Evolutionary conservation across 1,140 invertebrate species (phyloP).

Genomic region (Magallana gigas): DNA sequence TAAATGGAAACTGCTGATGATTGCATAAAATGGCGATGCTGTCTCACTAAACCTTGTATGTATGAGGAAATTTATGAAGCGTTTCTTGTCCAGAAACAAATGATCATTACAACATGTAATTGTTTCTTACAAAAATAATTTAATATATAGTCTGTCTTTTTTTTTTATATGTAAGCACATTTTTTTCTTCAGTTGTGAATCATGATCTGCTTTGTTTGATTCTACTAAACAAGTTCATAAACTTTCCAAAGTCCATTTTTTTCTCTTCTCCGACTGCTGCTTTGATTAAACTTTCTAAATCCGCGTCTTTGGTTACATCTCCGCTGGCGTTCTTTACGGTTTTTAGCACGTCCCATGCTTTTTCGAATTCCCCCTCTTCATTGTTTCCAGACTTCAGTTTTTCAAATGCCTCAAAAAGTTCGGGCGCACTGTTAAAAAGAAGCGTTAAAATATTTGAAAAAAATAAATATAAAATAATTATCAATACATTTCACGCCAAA

Average conservation of each 20-base stretch:
- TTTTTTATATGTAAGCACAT: too few species aligned
- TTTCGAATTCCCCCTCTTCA: constrained; percentile 59
- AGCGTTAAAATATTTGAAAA: neutral
- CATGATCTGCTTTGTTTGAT: constrained; percentile 58
- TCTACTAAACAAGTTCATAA: constrained; percentile 68
- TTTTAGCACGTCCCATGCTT: constrained; percentile 61
- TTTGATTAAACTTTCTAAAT: constrained; percentile 39
- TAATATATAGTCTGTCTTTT: too few species aligned
- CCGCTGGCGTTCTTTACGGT: constrained; percentile 57
- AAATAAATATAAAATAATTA: too few species aligned
- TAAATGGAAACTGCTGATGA: too few species aligned
- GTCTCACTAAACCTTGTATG: too few species aligned
- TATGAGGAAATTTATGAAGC: too few species aligned
- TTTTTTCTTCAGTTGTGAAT: neutral
- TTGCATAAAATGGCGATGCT: too few species aligned
- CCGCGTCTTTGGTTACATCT: neutral
- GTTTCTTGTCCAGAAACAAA: neutral
- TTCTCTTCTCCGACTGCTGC: constrained; percentile 59
- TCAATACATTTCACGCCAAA: too few species aligned
- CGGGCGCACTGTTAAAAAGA: constrained; percentile 62
- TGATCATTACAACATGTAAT: neutral
- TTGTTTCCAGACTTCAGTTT: constrained; percentile 57
- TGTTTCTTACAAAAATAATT: too few species aligned
- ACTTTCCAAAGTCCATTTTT: constrained; percentile 69
- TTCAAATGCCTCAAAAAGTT: constrained; percentile 63